phyloP scores from a whole-genome alignment of 2,888 invertebrate species.

The Plutella xylostella region DNA sequence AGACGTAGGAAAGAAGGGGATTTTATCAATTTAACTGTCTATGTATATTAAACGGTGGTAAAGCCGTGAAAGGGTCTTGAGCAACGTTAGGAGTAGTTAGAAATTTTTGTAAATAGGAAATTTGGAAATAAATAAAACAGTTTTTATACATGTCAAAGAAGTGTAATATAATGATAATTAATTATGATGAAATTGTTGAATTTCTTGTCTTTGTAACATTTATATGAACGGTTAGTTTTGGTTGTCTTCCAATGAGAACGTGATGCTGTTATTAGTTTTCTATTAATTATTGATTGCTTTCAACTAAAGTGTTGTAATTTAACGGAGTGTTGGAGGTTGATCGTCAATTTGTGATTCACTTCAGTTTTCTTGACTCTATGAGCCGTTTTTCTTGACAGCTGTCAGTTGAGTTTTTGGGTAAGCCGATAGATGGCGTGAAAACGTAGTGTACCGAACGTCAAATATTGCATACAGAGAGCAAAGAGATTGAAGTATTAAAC shows the following conservation, averaged over 20 bases:
- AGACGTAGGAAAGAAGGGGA: neutral
- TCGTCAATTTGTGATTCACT: too few species aligned
- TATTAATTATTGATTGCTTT: too few species aligned
- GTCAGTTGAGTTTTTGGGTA: too few species aligned
- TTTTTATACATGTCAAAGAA: constrained; percentile 52
- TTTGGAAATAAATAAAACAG: constrained; percentile 36
- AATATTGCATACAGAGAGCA: too few species aligned
- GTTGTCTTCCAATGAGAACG: constrained; percentile 12
- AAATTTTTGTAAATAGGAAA: constrained; percentile 49
- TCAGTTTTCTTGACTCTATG: too few species aligned
- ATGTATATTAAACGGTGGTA: neutral
- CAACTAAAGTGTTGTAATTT: too few species aligned
- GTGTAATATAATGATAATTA: constrained; percentile 7
- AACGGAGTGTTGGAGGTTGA: too few species aligned
- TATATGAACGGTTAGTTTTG: constrained; percentile 4
- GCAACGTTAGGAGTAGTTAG: constrained; percentile 44
- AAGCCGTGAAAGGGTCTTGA: constrained; percentile 26
- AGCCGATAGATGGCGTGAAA: too few species aligned
- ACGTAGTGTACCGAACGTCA: too few species aligned
- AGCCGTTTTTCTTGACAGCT: too few species aligned
- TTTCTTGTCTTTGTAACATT: neutral
- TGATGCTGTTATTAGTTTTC: too few species aligned
- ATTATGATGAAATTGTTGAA: constrained; percentile 11
- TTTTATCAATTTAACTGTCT: constrained; percentile 5
- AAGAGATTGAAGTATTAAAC: too few species aligned